These are phyloP conservation scores for Hydropotes inermis DNA, from an alignment of 2,113 vertebrate species.

Conservation along the genomic window DNA sequence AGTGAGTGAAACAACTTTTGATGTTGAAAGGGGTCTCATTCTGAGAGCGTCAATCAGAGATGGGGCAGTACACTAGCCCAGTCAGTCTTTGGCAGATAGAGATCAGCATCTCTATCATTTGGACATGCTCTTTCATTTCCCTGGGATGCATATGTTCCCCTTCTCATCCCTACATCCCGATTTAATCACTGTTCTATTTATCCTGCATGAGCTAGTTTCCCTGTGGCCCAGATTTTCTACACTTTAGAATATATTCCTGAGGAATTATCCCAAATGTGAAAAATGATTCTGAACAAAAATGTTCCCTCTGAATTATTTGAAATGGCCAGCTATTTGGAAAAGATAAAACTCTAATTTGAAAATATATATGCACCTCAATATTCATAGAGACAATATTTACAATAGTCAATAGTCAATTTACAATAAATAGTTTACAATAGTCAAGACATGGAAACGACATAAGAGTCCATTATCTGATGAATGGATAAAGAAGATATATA, in stretches of 20 bases:
- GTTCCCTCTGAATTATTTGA: background rate
- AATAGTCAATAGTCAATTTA: background rate
- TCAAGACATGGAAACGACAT: background rate
- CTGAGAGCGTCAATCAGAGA: background rate
- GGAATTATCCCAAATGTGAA: background rate
- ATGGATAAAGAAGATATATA: background rate
- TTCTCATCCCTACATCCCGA: background rate
- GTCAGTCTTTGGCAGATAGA: background rate
- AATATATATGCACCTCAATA: background rate
- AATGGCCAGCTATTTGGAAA: background rate
- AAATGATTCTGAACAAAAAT: background rate
- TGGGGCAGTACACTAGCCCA: rapidly evolving
- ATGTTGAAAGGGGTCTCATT: background rate
- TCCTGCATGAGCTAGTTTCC: background rate
- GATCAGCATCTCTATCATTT: background rate
- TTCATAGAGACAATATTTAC: background rate
- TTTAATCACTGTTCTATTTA: background rate
- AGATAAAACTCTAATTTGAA: background rate
- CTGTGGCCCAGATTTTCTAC: background rate
- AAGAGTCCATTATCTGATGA: background rate
- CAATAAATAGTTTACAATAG: background rate
- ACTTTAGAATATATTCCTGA: background rate
- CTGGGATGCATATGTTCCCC: background rate
- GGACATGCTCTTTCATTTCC: background rate
- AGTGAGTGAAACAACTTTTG: background rate